A percentile compares a stretch with the other conserved stretches of the same genome.
These are phyloP conservation scores for Eristalis arbustorum DNA, from an alignment of 2,888 invertebrate species.

Conservation along the genomic window DNA sequence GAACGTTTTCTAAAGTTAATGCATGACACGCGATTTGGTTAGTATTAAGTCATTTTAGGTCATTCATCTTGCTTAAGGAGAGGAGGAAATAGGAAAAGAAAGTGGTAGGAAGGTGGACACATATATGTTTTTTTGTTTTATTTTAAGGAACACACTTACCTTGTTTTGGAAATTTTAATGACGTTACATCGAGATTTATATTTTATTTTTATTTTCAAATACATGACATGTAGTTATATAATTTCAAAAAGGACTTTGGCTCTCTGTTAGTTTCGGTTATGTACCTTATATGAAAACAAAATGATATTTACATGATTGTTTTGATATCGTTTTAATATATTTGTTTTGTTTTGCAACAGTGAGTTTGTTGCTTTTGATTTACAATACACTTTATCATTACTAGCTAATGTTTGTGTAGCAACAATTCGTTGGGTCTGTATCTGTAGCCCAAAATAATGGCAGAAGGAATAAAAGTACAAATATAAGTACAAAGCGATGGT, in stretches of 20 bases:
- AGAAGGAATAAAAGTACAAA: background rate
- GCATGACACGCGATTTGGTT: conserved; percentile 24
- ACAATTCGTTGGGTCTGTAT: background rate
- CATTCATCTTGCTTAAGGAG: conserved; percentile 35
- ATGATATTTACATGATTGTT: conserved; percentile 63
- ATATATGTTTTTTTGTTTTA: background rate
- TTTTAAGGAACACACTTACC: conserved; percentile 67
- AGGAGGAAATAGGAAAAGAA: conserved; percentile 1
- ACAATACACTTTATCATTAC: too few species aligned
- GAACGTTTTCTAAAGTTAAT: conserved; percentile 43
- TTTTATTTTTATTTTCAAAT: conserved; percentile 15
- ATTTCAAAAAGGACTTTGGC: conserved; percentile 56
- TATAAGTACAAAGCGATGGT: background rate
- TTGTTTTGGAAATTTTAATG: conserved; percentile 37
- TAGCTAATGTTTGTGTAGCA: background rate
- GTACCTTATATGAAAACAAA: conserved; percentile 3
- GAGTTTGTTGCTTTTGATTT: background rate
- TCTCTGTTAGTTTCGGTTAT: conserved; percentile 35
- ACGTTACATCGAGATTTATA: conserved; percentile 52
- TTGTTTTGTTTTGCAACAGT: conserved; percentile 12
- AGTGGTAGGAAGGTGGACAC: background rate
- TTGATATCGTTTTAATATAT: background rate
- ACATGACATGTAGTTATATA: conserved; percentile 3
- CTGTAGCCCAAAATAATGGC: background rate
- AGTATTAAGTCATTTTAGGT: background rate